Conservation (phyloP, 2,113 vertebrate genomes). For the Bagarius yarrelli region DNA sequence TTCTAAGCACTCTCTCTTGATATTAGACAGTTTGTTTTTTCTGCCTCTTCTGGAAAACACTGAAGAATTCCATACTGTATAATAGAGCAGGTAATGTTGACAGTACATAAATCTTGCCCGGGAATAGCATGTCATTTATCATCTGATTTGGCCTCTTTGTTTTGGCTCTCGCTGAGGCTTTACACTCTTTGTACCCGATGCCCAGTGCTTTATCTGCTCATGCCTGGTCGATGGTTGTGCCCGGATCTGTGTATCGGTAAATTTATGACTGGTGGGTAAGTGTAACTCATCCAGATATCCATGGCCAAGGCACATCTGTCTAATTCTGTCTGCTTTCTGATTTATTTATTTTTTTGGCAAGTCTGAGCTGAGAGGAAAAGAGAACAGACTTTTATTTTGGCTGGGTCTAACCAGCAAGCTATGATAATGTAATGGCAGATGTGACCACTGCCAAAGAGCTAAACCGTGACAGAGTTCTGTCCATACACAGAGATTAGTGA, state of each 20-base stretch:
- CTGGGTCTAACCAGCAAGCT: conserved; percentile 34
- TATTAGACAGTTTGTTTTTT: conserved; percentile 25
- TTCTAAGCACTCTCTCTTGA: neutral
- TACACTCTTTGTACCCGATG: conserved; percentile 27
- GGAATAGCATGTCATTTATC: conserved; percentile 76
- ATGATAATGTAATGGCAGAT: conserved; percentile 24
- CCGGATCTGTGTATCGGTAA: neutral
- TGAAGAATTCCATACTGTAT: conserved; percentile 74
- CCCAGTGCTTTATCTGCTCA: conserved; percentile 11
- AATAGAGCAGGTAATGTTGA: conserved; percentile 78
- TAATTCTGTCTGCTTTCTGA: conserved; percentile 10
- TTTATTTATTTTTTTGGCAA: neutral
- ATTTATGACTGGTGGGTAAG: conserved; percentile 8
- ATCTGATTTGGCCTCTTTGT: conserved; percentile 74
- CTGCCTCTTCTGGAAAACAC: conserved; percentile 55
- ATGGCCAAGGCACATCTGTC: conserved; percentile 20
- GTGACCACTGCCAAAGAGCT: conserved; percentile 11
- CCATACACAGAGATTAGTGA: neutral
- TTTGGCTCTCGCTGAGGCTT: conserved; percentile 60
- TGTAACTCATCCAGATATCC: conserved; percentile 21
- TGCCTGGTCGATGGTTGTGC: neutral
- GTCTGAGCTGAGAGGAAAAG: conserved; percentile 2
- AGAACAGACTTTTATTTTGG: conserved; percentile 6
- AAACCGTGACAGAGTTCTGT: conserved; percentile 25
- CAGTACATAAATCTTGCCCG: conserved; percentile 78